Base-by-base conservation (phyloP, 2,888 invertebrate species). In the Phaedon cochleariae region DNA sequence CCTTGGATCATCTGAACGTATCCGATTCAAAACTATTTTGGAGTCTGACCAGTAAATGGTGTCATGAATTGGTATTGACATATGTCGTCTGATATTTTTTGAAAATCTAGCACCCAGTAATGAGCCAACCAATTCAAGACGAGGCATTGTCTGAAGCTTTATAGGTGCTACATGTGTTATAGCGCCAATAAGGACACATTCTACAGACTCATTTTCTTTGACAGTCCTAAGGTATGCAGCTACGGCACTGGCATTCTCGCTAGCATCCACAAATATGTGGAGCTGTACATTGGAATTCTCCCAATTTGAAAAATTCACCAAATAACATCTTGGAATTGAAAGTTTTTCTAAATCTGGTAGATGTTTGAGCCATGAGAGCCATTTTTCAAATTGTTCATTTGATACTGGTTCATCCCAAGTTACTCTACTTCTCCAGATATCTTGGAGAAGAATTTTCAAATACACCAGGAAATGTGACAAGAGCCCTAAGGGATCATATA, bases 31-130 rank as follows among this genome's bases (percentile, higher is more conserved):
- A 12, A 74, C 76, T 1, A 70, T 74, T 57, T 62, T 72, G 0
- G 76, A 78, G 45, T 79, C 75, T 1, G 74, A 63, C 77, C 76
- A 77, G 54, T 70, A 74, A 21, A 62, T 18, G 0, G 15, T 68
- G 1, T 59, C 12, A 15, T 59, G 37, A 22, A 73, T 64, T 0
- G 18, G 15, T 12, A 75, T 54, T 29, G 45, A 69, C 60, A 37
- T 29, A 57, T 65, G 12, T 60, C 69, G 10, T 1, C 1, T 62
- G 61, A 37, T 71, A 61, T n/a, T 69, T 51, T 7, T 53, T 45
- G 22, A 64, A 26, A 62, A 54, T 54, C 64, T 64, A 17, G 29
- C 34, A 2, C 74, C 75, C 15, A 75, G 61, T 0, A 71, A 55
- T 2, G 75, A 71, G 5, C 71, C 70, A 4, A 69, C 46, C 1